Evolutionary conservation across 1,140 invertebrate species (phyloP).

Genomic region (Chionoecetes opilio): DNA sequence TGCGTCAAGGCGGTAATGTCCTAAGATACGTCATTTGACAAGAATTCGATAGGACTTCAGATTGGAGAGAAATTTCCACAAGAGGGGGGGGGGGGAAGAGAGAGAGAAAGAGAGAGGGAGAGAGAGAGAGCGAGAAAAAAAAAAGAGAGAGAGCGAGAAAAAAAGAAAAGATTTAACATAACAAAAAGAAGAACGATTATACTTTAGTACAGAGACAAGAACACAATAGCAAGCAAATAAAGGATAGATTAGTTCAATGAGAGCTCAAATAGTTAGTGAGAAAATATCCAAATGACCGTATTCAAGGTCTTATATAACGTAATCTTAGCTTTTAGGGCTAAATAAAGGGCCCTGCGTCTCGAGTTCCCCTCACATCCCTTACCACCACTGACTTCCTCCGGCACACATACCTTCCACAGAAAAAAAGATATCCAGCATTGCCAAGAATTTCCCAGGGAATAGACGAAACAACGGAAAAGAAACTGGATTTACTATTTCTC

Average conservation of each 20-base stretch:
- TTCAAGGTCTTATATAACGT: background rate
- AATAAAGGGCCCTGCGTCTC: background rate
- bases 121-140: background rate
- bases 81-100: background rate
- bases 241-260: no score
- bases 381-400: background rate
- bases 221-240: no score
- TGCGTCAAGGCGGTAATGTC: background rate
- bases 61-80: background rate
- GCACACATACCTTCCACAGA: background rate
- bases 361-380: background rate
- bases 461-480: no score
- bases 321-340: background rate
- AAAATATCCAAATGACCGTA: background rate
- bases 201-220: no score
- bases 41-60: background rate
- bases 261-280: background rate
- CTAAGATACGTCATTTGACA: background rate
- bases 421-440: background rate
- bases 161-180: no score
- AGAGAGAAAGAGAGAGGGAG: background rate
- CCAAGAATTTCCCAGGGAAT: background rate
- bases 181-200: no score
- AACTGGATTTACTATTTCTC: no score
- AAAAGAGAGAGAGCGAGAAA: background rate